Percentiles rank a stretch among this genome's conserved stretches.
phyloP scores from a whole-genome alignment of 2,888 invertebrate species.

The Calameuta filiformis region DNA sequence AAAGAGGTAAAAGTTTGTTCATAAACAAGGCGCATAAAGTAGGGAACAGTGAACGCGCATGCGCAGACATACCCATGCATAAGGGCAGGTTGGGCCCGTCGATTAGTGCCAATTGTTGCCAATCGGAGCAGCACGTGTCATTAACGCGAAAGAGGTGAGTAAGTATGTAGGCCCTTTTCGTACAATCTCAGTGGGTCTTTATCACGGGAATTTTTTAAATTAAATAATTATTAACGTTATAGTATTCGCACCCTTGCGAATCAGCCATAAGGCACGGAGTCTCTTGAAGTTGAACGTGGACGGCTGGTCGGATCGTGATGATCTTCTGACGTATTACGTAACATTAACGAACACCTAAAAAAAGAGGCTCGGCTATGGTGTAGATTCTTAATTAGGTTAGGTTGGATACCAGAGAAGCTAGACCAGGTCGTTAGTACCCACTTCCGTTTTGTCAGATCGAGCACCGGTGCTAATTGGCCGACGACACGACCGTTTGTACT shows the following conservation, averaged over 20 bases:
- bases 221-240: slow-evolving; percentile 42
- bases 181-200: slow-evolving; percentile 31
- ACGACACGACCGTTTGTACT: slow-evolving; percentile 11
- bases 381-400: not conserved
- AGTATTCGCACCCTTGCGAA: not conserved
- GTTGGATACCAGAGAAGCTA: not conserved
- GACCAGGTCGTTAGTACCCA: not conserved
- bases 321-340: not conserved
- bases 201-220: slow-evolving; percentile 46
- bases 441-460: not conserved
- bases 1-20: slow-evolving; percentile 56
- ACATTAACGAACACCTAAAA: not conserved
- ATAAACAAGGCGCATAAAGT: slow-evolving; percentile 61
- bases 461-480: slow-evolving; percentile 10
- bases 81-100: slow-evolving; percentile 57
- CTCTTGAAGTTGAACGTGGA: not conserved
- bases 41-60: slow-evolving; percentile 51
- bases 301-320: not conserved
- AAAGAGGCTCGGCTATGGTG: not conserved
- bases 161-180: slow-evolving; percentile 25
- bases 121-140: slow-evolving; percentile 63
- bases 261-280: not conserved
- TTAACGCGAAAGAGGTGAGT: slow-evolving; percentile 35
- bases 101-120: slow-evolving; percentile 64
- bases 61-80: slow-evolving; percentile 23